Base-by-base conservation (phyloP, 1,140 invertebrate species). In the Lasioglossum albipes region DNA sequence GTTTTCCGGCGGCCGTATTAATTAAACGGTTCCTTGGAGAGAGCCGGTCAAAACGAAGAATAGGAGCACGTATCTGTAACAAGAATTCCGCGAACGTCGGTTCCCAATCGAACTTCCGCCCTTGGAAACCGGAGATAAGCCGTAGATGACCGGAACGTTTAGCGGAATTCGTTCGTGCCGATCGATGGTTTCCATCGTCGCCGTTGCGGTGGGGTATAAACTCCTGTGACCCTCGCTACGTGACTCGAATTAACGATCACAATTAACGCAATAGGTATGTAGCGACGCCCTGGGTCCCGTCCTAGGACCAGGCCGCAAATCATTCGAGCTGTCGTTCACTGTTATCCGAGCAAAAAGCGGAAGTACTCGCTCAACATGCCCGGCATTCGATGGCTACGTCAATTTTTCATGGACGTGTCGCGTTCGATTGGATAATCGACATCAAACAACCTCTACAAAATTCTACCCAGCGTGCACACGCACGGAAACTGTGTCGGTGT, bases 191-290 rank as follows among this genome's bases (percentile, higher is more conserved):
- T 75, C 78, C 65, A 80, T 78, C 80, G 75, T 27, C 80, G 62
- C 59, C 75, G 66, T 59, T 67, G 68, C 70, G 72, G 76, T 57
- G 27, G 76, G 75, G 75, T 80, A 85, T 83, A 87, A 87, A 82
- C 85, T 85, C 68, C 74, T 41, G 78, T 64, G 81, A 79, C 81
- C 85, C 81, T 85, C 77, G 74, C 84, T 79, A 87, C 85, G 85
- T 87, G 85, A 87, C 85, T 86, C 81, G 86, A 86, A 87, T 86
- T 82, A 88, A 88, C 86, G 86, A 88, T 84, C 86, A 86, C 86
- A 86, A 84, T 88, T 87, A 87, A 87, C 84, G 85, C 81, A 80
- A 83, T 83, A 82, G 64, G 74, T 70, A 76, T 45, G 59, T 64
- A 77, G 36, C 27, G 42, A 12, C 22, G 69, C 67, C 45, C 72